phyloP scores from a whole-genome alignment of 2,113 vertebrate genomes.

The Aviceda subcristata region DNA sequence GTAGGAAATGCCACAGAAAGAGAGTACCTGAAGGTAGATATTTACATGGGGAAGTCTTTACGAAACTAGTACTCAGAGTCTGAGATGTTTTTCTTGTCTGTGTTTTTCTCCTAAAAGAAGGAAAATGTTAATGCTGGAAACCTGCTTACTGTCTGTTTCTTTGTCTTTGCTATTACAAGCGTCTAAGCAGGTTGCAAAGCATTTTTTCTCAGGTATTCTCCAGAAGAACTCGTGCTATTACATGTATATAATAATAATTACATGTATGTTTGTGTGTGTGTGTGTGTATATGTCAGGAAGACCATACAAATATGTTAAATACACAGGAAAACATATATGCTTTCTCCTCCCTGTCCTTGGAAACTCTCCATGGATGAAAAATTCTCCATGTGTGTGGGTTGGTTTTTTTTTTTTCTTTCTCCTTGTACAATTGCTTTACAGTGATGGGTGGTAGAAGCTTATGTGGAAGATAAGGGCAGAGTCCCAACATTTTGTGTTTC shows the following conservation, averaged over 20 bases:
- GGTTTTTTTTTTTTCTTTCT: background rate
- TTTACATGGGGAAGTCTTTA: background rate
- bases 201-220: background rate
- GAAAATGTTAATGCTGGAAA: background rate
- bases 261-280: accelerated
- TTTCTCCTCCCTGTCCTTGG: background rate
- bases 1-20: background rate
- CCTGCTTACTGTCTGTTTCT: background rate
- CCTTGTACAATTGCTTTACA: background rate
- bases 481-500: background rate
- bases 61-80: background rate
- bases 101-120: background rate
- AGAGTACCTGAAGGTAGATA: background rate
- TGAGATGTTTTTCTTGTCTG: background rate
- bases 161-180: background rate
- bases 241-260: background rate
- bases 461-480: background rate
- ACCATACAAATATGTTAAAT: background rate
- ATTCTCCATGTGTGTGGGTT: background rate
- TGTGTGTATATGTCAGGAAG: background rate
- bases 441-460: background rate
- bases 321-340: background rate
- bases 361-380: background rate
- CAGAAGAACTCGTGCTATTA: background rate
- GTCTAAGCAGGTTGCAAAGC: background rate